Conservation (phyloP, 2,113 vertebrate genomes). For the Scomber colias region DNA sequence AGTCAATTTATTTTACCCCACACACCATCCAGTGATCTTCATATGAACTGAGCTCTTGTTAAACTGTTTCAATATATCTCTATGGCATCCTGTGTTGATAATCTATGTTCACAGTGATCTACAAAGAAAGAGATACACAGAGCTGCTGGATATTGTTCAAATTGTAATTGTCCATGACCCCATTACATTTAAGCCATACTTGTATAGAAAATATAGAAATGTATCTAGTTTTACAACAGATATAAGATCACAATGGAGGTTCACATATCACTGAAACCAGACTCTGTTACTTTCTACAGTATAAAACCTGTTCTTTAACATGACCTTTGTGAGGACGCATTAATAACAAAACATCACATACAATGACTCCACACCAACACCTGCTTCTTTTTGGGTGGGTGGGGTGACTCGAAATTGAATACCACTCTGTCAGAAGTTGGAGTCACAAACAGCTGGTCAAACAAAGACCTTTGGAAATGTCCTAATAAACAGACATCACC, state of each 20-base stretch:
- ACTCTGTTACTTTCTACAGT: conserved; percentile 5
- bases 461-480: neutral
- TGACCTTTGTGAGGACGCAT: neutral
- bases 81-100: too few species aligned
- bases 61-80: too few species aligned
- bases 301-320: conserved; percentile 10
- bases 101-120: too few species aligned
- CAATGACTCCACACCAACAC: neutral
- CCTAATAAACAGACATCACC: neutral
- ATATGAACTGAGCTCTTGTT: too few species aligned
- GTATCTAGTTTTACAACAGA: conserved; percentile 17
- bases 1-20: too few species aligned
- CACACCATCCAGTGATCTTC: too few species aligned
- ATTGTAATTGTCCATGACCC: neutral
- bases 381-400: neutral
- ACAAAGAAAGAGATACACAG: too few species aligned
- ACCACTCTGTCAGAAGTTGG: neutral
- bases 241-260: conserved; percentile 21
- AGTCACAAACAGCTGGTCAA: neutral
- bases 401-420: neutral
- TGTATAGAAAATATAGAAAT: neutral
- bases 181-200: neutral
- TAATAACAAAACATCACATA: neutral
- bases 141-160: too few species aligned
- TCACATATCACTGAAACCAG: conserved; percentile 59